Evolutionary conservation across 2,113 vertebrate genomes (phyloP).

Genomic region (Columba livia): DNA sequence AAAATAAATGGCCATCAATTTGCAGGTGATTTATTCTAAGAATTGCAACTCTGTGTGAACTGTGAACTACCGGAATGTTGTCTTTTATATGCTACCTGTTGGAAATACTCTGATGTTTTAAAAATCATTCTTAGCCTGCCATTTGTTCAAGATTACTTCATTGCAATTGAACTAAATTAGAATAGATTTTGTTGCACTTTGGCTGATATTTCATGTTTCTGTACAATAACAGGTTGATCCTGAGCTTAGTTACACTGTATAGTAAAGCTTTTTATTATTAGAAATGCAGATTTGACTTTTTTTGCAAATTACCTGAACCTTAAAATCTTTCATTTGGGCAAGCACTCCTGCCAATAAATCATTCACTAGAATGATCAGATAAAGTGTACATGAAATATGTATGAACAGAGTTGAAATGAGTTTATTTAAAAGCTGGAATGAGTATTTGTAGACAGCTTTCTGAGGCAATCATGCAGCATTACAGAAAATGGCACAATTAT

Average conservation of each 20-base stretch:
- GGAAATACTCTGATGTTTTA: background rate
- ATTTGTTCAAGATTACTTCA: background rate
- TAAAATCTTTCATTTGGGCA: background rate
- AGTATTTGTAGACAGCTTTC: slow-evolving; percentile 11
- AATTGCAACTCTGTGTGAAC: background rate
- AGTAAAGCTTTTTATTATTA: background rate
- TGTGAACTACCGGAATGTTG: background rate
- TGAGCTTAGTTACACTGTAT: background rate
- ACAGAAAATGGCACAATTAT: background rate
- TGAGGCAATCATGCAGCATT: background rate
- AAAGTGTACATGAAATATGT: slow-evolving; percentile 19
- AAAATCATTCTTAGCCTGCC: background rate
- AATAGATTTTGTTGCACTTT: background rate
- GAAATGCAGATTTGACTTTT: background rate
- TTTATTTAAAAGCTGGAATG: slow-evolving; percentile 47
- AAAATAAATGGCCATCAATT: background rate
- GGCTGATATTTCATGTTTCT: background rate
- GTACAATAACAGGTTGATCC: background rate
- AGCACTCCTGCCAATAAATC: slow-evolving; percentile 37
- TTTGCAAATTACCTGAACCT: background rate
- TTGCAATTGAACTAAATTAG: background rate
- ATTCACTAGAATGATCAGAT: slow-evolving; percentile 37
- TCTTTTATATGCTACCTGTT: background rate
- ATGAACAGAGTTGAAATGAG: slow-evolving; percentile 21
- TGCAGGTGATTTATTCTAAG: background rate